These are phyloP conservation scores for Hafferia zeledoni DNA, from an alignment of 2,797 vertebrate genomes.

Conservation along the genomic window DNA sequence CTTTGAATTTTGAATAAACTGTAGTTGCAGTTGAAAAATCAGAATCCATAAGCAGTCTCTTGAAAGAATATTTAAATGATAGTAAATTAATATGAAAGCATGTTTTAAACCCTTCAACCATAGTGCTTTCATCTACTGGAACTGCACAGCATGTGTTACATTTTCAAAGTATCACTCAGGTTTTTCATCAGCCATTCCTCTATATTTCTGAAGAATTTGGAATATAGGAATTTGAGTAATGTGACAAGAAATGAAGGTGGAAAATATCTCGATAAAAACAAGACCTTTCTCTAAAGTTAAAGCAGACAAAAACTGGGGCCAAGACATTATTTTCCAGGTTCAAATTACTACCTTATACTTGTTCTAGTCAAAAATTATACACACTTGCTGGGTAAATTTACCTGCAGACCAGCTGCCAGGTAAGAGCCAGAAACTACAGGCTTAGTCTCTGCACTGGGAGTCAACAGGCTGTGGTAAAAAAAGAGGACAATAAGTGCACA, in stretches of 20 bases:
- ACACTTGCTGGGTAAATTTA: background rate
- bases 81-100: slow-evolving; percentile 32
- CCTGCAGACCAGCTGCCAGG: background rate
- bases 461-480: background rate
- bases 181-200: slow-evolving; percentile 12
- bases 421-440: background rate
- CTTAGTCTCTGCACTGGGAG: background rate
- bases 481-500: background rate
- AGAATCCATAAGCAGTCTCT: background rate
- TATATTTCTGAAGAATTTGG: background rate
- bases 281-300: background rate
- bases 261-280: background rate
- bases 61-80: slow-evolving; percentile 24
- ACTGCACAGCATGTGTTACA: background rate
- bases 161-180: slow-evolving; percentile 21
- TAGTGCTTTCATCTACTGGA: slow-evolving; percentile 7
- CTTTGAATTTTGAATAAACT: background rate
- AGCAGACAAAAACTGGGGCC: background rate
- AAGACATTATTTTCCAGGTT: background rate
- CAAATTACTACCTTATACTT: background rate
- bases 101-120: slow-evolving; percentile 10
- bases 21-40: background rate
- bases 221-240: background rate
- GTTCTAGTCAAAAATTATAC: background rate
- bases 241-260: background rate